phyloP scores from a whole-genome alignment of 2,888 invertebrate species.

The Scaptomyza reducta region DNA sequence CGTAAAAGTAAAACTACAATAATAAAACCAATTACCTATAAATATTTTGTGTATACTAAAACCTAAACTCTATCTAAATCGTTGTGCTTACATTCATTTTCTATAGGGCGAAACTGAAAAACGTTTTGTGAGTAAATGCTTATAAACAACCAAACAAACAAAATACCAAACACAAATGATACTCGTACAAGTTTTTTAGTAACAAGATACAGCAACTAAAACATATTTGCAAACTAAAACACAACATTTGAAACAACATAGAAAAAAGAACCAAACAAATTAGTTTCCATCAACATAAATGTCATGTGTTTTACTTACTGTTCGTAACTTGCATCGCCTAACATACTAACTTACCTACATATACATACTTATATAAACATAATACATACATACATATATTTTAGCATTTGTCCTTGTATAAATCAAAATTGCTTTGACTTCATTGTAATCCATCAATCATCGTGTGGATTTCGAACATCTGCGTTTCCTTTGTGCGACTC shows the following conservation, averaged over 20 bases:
- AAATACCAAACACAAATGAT: constrained; percentile 40
- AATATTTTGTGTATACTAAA: constrained; percentile 69
- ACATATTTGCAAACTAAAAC: constrained; percentile 42
- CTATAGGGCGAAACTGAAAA: constrained; percentile 84
- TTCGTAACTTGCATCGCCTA: constrained; percentile 58
- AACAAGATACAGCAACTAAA: constrained; percentile 50
- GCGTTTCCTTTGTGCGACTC: constrained; percentile 30
- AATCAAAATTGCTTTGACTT: constrained; percentile 48
- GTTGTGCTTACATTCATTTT: constrained; percentile 84
- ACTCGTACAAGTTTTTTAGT: constrained; percentile 42
- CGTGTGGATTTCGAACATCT: constrained; percentile 26
- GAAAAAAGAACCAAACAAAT: constrained; percentile 7
- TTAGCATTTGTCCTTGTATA: constrained; percentile 41
- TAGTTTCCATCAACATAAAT: constrained; percentile 15
- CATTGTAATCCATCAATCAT: constrained; percentile 46
- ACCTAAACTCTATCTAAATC: constrained; percentile 74
- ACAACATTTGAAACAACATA: constrained; percentile 5
- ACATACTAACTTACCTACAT: constrained; percentile 40
- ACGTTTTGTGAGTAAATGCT: constrained; percentile 85
- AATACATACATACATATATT: constrained; percentile 23
- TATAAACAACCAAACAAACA: constrained; percentile 70
- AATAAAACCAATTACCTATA: constrained; percentile 17
- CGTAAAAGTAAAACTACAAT: constrained; percentile 36
- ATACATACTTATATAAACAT: constrained; percentile 28
- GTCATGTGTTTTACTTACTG: constrained; percentile 68